These are phyloP conservation scores for Enhydra lutris DNA, from an alignment of 2,113 vertebrate genomes.

Conservation along the genomic window DNA sequence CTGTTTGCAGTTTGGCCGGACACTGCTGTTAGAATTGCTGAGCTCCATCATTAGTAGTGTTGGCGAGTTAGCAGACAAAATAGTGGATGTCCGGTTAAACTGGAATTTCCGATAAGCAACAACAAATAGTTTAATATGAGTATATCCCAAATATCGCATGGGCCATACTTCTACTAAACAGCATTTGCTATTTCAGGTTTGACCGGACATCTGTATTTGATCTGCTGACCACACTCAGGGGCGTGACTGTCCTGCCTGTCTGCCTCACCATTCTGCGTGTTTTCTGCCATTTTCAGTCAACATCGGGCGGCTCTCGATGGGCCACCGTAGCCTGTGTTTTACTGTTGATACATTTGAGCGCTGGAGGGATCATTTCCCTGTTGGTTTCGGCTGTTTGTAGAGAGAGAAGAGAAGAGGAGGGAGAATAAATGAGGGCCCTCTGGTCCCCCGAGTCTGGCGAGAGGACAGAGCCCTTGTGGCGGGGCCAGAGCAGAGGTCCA, in stretches of 20 bases:
- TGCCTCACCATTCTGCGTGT: not conserved
- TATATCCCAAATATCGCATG: not conserved
- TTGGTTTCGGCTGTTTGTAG: not conserved
- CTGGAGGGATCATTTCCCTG: conserved; percentile 10
- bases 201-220: not conserved
- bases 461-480: not conserved
- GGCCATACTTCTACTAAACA: not conserved
- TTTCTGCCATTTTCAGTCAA: not conserved
- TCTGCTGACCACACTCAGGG: not conserved
- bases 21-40: not conserved
- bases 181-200: not conserved
- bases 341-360: not conserved
- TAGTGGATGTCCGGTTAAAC: not conserved
- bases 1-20: not conserved
- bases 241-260: not conserved
- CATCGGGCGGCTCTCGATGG: not conserved
- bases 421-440: not conserved
- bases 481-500: too few relatives aligned
- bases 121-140: not conserved
- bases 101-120: not conserved
- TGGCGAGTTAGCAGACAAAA: not conserved
- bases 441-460: not conserved
- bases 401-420: not conserved
- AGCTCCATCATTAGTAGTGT: not conserved
- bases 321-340: not conserved